Conservation (phyloP, 2,797 vertebrate genomes). For the Acipenser ruthenus region DNA sequence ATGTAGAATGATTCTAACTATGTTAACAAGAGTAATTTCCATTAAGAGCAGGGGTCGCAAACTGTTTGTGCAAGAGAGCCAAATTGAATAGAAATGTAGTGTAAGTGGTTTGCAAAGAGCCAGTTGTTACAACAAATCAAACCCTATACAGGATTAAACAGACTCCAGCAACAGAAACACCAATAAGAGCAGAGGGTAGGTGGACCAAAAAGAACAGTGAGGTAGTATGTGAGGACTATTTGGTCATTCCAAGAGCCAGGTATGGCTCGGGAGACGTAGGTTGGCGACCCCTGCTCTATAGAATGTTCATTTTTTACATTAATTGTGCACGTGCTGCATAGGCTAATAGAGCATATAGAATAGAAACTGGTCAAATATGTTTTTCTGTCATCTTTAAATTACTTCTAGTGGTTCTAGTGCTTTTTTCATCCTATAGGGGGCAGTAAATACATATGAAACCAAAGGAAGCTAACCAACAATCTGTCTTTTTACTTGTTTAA, state of each 20-base stretch:
- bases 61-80: no score
- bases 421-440: conserved; percentile 8
- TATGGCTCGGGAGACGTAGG: no score
- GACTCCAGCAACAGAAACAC: no score
- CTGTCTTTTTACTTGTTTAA: no score
- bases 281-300: not conserved
- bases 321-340: conserved; percentile 13
- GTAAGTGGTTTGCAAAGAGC: no score
- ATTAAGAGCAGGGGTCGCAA: not conserved
- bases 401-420: not conserved
- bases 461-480: not conserved
- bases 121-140: no score
- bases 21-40: conserved; percentile 15
- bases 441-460: conserved; percentile 11
- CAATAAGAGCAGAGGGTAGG: no score
- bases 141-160: no score
- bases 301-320: conserved; percentile 15
- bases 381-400: not conserved
- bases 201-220: no score
- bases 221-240: no score
- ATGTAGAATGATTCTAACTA: conserved; percentile 16
- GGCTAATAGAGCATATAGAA: conserved; percentile 14
- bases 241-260: no score
- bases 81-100: no score
- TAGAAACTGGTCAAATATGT: conserved; percentile 17